Base-by-base conservation (phyloP, 2,888 invertebrate species). In the Nemoura dubitans region DNA sequence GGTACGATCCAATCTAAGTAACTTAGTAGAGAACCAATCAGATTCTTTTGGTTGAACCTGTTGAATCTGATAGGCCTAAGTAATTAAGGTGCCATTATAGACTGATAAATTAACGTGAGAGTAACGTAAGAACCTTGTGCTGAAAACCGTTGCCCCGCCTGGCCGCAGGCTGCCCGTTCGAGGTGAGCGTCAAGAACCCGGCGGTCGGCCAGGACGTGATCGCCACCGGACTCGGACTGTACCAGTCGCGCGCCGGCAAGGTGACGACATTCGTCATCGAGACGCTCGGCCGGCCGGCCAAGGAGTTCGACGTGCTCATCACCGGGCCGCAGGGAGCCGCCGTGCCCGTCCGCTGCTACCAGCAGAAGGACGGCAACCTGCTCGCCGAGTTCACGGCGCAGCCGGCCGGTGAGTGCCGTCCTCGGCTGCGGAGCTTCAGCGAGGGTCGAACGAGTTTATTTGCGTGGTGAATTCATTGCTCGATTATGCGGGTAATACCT, bases 341-440 rank as follows among this genome's bases (percentile, higher is more conserved):
- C 0, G 93, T 98, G 78, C 97, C 98, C 0, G 97, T 99, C 0
- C 92, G 98, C 87, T 98, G 99, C 90, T 98, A 98, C 91, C 98
- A 98, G 91, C 99, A 99, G 88, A 97, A 98, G 90, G 98, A 98
- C 88, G 99, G 99, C 0, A 96, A 98, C 90, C 93, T 98, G 86
- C 95, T 98, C 91, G 99, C 99, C 0, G 99, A 99, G 92, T 99
- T 97, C 92, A 96, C 96, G 25, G 95, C 97, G 42, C 95, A 95
- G 87, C 95, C 95, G 90, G 94, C 96, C 29, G 93, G 96, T 95
- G 89, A 91, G 91, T 6, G 36, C n/a, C n/a, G n/a, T n/a, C n/a
- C n/a, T n/a, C n/a, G n/a, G n/a, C n/a, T n/a, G n/a, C n/a, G n/a
- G n/a, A n/a, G n/a, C n/a, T n/a, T n/a, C n/a, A n/a, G n/a, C n/a